Base-by-base conservation (phyloP, 2,113 vertebrate genomes). In the Dromas ardeola region DNA sequence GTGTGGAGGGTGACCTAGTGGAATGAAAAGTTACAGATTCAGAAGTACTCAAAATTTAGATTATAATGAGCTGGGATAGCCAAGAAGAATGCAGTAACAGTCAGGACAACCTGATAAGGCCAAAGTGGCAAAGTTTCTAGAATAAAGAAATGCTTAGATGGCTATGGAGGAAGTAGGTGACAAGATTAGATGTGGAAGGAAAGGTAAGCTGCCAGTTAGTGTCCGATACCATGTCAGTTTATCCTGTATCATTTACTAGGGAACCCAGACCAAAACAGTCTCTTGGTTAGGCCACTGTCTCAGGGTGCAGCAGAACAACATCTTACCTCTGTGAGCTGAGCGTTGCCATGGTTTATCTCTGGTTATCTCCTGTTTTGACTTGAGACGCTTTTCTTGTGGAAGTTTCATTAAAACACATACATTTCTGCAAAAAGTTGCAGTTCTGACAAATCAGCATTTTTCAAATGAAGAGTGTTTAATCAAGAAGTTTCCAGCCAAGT, bases 361-460 rank as follows among this genome's bases (percentile, higher is more conserved):
- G 11, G 1, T 66, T 81, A 49, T 63, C 61, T 77, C 36, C 42
- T 62, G 30, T 38, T 73, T 81, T 89, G 69, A 74, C 34, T 56
- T 56, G 38, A 79, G 67, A 63, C 50, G 21, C 3, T 81, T 81
- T 96, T 72, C 32, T n/a, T 1, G 3, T 62, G 55, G 50, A 86
- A 78, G 19, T 70, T 84, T 86, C n/a, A 58, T 70, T 88, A 38
- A 78, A 88, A 84, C 67, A 40, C 34, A 49, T 27, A 25, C 2
- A 19, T 42, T 70, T 81, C 79, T 93, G 45, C 58, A 92, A 55
- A 70, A 83, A 79, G 21, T 76, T 83, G 20, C 25, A 23, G 43
- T 93, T 95, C 15, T 92, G 74, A 83, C 13, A 88, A 95, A 88
- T 80, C 62, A 77, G 82, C 76, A 22, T 88, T 94, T 95, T 95